Base-by-base conservation (phyloP, 2,888 invertebrate genomes). In the Amphipoea oculea region DNA sequence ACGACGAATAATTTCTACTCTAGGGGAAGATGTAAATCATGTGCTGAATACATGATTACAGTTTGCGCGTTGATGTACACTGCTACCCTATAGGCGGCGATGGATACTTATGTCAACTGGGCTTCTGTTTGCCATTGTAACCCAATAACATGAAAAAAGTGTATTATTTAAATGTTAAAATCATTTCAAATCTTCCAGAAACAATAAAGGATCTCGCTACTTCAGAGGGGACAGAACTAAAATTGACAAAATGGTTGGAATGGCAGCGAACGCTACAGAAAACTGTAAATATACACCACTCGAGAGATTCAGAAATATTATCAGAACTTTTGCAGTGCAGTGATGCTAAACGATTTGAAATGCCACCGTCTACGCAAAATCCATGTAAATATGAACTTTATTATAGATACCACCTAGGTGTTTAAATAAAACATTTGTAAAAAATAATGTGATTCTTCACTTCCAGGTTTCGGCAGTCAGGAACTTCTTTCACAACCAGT, bases 191-290 rank as follows among this genome's bases (percentile, higher is more conserved):
- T 60, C 20, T 66, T 78, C 11, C 82, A 94, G 95, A 90, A 48
- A 82, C 79, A 62, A 82, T 92, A 14, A 87, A 88, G 75, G 65
- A 81, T 36, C 54, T 80, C 7, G 75, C 74, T 45, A 83, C 86
- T 4, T 78, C 79, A n/a, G 88, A 88, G 11, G 84, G 85, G 36
- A 84, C 81, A 2, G 78, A 85, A 29, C 62, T 94, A 14, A 93
- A 95, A 66, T 87, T 96, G 66, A 91, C 92, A 1, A 95, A 93
- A 42, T 95, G 96, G 94, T 87, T 97, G 67, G 97, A 97, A 88
- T 96, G 96, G 94, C 97, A 97, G 86, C 93, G 97, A 85, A 95
- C 90, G 40, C 88, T 95, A 72, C 97, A 97, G 84, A 94, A 94
- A 78, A 95, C 95, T 17, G 92, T 95, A 2, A 94, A 94, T 76